Evolutionary conservation across 1,140 invertebrate species (phyloP).

Genomic region (Paraescarpia echinospica): DNA sequence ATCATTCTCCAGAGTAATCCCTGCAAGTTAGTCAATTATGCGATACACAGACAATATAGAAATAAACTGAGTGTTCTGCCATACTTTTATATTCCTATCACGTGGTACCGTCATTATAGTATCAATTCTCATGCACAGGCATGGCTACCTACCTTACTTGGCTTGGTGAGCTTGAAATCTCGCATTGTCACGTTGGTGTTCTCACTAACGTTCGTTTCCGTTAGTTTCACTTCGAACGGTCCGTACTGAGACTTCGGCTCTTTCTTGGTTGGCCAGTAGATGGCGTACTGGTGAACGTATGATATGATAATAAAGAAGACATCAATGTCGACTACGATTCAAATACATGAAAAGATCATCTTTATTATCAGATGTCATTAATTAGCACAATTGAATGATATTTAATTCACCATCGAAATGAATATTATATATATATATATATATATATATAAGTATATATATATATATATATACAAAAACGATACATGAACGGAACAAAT

Average conservation of each 20-base stretch:
- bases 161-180: background rate
- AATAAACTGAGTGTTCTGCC: background rate
- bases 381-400: too few species aligned
- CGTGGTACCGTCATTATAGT: background rate
- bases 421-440: background rate
- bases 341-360: too few species aligned
- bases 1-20: too few species aligned
- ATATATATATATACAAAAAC: too few species aligned
- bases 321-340: background rate
- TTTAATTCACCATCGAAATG: background rate
- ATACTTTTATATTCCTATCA: background rate
- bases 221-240: slow-evolving; percentile 18
- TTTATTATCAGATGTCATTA: too few species aligned
- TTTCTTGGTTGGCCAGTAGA: slow-evolving; percentile 13
- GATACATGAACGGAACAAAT: too few species aligned
- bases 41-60: too few species aligned
- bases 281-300: background rate
- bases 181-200: background rate
- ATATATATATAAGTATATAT: too few species aligned
- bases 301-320: background rate
- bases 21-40: too few species aligned
- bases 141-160: background rate
- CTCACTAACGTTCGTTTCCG: background rate
- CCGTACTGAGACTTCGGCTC: slow-evolving; percentile 1
- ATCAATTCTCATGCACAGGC: background rate